Base-by-base conservation (phyloP, 1,140 invertebrate genomes). In the Pseudomyrmex pallidus region DNA sequence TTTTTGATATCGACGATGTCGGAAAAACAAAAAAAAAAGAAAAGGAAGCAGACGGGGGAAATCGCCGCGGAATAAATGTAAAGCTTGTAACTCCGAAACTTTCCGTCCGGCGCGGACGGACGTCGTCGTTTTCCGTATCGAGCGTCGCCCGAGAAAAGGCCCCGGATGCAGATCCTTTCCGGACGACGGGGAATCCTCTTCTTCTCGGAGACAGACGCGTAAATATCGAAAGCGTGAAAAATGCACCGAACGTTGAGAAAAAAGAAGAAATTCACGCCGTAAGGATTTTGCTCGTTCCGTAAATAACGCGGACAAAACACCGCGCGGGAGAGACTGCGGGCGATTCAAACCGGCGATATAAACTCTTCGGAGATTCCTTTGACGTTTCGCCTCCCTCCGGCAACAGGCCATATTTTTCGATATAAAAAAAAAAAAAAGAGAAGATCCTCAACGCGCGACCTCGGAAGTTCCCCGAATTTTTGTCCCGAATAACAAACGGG, bases 1-100 rank as follows among this genome's bases (percentile, higher is more conserved):
- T 61, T 80, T 80, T 80, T 80, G 66, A 80, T 80, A 80, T 80
- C 46, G 52, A 44, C n/a, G 76, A 80, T 50, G 76, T n/a, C 64
- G 44, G 56, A 77, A 50, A 48, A 63, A 1, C 5, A 35, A 35
- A 35, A 7, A 7, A 7, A 35, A 35, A 7, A 7, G 7, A 7
- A 7, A 35, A 35, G 5, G 35, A 35, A 35, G 35, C 35, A 35
- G 44, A 48, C 17, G 13, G 57, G 20, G 20, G 44, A 50, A 61
- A 80, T 80, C 66, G 52, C 64, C 54, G 15, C 20, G 54, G 54
- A 80, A 80, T 80, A 72, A 80, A 80, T 80, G 76, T 80, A 70
- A 80, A 72, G 20, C 44, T 35, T 35, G 66, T 17, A 50, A 70
- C 44, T 80, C 50, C 50, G 17, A 15, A 80, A 80, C 54, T 80